These are phyloP conservation scores for Alectoris magna DNA, from an alignment of 2,797 vertebrate genomes.

Conservation along the genomic window DNA sequence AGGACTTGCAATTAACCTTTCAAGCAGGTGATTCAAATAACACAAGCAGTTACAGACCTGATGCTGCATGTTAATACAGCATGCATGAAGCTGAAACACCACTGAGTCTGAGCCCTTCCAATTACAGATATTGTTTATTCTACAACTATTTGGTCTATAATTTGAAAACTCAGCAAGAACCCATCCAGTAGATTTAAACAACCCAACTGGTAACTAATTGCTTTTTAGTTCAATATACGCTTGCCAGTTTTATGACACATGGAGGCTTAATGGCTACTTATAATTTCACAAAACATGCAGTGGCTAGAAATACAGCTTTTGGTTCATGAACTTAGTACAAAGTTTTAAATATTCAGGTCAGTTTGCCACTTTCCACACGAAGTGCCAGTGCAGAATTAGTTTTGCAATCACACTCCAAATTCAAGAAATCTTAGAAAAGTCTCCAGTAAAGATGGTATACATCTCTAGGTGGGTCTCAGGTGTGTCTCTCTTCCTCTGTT, in stretches of 20 bases:
- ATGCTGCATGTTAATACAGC: not conserved
- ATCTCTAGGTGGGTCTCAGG: not conserved
- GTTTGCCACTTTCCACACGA: not conserved
- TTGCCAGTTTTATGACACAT: not conserved
- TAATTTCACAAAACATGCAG: not conserved
- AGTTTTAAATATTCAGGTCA: not conserved
- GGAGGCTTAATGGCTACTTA: not conserved
- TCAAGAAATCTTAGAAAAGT: not conserved
- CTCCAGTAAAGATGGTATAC: rapidly evolving
- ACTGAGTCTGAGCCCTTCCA: not conserved
- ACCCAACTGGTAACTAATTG: not conserved
- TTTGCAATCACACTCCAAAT: not conserved
- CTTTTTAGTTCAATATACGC: not conserved
- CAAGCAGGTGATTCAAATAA: conserved; percentile 10
- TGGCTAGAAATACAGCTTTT: not conserved
- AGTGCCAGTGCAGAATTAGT: not conserved
- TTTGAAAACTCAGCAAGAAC: not conserved
- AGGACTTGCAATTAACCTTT: not conserved
- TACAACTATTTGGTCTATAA: not conserved
- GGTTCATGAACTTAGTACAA: not conserved
- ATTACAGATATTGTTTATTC: not conserved
- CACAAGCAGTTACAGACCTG: not conserved
- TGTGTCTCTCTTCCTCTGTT: rapidly evolving
- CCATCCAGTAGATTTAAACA: not conserved
- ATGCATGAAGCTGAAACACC: not conserved